Evolutionary conservation across 2,797 vertebrate genomes (phyloP), one percentile per base, ranked within the genome.

Genomic region (Carapus acus): DNA sequence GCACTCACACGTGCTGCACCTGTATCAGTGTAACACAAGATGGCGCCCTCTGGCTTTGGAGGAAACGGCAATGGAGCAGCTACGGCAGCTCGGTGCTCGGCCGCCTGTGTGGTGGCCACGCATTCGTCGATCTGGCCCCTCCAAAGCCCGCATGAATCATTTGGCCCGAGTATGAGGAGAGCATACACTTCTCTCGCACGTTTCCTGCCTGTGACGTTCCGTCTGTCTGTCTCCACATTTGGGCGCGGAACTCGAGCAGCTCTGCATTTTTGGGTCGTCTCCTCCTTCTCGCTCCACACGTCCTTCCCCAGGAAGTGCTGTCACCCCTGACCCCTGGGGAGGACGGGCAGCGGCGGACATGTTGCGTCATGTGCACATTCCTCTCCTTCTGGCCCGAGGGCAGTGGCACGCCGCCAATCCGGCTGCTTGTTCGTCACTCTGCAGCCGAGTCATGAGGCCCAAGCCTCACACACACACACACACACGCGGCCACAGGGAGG

Each of bases 351-450:
- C 55, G 37, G 71, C 62, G 62, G 73, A 76, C 75, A 70, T 67
- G 78, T 69, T 44, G 41, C 41, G 48, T 76, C 74, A 51, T 24
- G 49, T 74, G 64, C 16, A n/a, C 65, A 65, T 75, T 77, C 71
- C 75, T 74, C 58, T 53, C 73, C 34, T 47, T 54, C n/a, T n/a
- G 14, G 14, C 34, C 7, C 14, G 4, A 23, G 65, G 34, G 24
- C 47, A 38, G 19, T 9, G 43, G 48, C 49, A 55, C 58, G 49
- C 48, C 73, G 68, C 62, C 68, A 63, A 56, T 77, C 66, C 22
- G 38, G 43, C 38, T 7, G 21, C 70, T 67, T 65, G 40, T 63
- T 65, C 62, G 69, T 20, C 55, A 55, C 49, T 62, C 50, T 38
- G 53, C 43, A 36, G 65, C 50, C 56, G 19, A 49, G 53, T 50